Conservation (phyloP, 2,888 invertebrate genomes). For the Dyspetes luteomarginatus region DNA sequence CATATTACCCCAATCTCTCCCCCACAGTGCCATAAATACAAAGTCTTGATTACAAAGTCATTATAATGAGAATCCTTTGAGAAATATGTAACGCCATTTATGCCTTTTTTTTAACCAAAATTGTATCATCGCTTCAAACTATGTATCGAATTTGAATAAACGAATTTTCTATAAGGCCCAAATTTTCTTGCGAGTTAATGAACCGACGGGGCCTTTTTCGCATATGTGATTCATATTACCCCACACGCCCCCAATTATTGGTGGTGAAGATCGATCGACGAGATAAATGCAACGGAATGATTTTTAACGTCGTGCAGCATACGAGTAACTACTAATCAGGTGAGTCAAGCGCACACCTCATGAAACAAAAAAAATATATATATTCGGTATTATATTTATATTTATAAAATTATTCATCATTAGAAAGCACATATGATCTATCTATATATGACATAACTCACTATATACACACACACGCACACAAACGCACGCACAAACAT, state of each 20-base stretch:
- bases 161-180: slow-evolving; percentile 64
- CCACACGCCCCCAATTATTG: neutral
- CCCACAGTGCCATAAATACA: no score
- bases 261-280: no score
- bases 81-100: slow-evolving; percentile 36
- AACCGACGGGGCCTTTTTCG: neutral
- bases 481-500: slow-evolving; percentile 69
- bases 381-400: slow-evolving; percentile 81
- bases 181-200: slow-evolving; percentile 17
- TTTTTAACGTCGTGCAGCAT: no score
- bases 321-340: neutral
- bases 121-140: slow-evolving; percentile 53
- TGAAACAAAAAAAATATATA: slow-evolving; percentile 65
- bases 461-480: slow-evolving; percentile 74
- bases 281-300: no score
- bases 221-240: neutral
- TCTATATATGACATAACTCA: slow-evolving; percentile 81
- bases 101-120: slow-evolving; percentile 57
- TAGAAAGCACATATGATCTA: slow-evolving; percentile 82
- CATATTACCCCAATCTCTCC: no score
- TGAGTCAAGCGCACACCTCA: slow-evolving; percentile 72
- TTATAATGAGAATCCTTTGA: no score
- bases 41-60: no score
- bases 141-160: slow-evolving; percentile 65
- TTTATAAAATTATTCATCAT: slow-evolving; percentile 83